Percentiles rank a stretch among this genome's conserved stretches.
These are phyloP conservation scores for Itoplectis maculator DNA, from an alignment of 2,888 invertebrate genomes.

Conservation along the genomic window DNA sequence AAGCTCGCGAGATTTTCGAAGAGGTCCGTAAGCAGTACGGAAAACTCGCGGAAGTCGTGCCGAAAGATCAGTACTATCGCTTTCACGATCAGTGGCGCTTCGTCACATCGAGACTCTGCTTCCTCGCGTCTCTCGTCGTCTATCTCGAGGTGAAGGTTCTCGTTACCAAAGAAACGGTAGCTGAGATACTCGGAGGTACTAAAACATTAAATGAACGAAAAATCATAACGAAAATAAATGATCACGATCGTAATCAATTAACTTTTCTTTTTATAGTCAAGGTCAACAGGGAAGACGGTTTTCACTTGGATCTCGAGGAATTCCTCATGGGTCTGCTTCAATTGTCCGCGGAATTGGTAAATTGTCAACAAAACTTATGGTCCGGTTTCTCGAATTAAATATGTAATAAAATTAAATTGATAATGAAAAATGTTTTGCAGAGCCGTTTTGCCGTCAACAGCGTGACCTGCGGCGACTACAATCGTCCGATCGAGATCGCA, in stretches of 20 bases:
- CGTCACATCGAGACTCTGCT: conserved; percentile 92
- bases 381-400: neutral
- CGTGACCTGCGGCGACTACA: conserved; percentile 93
- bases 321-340: conserved; percentile 93
- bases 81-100: conserved; percentile 96
- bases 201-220: conserved; percentile 67
- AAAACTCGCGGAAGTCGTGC: conserved; percentile 89
- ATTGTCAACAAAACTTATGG: conserved; percentile 63
- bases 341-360: conserved; percentile 93
- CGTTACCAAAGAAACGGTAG: conserved; percentile 90
- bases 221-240: neutral
- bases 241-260: neutral
- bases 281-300: conserved; percentile 89
- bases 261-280: conserved; percentile 87
- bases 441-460: conserved; percentile 93
- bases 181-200: conserved; percentile 92
- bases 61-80: conserved; percentile 92
- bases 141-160: conserved; percentile 93
- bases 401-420: neutral
- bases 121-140: conserved; percentile 90
- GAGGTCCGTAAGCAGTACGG: conserved; percentile 88
- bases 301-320: conserved; percentile 96
- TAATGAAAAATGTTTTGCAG: conserved; percentile 85
- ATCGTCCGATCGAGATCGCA: conserved; percentile 92
- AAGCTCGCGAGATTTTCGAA: conserved; percentile 89